A percentile compares a stretch with the other conserved stretches of the same genome.
phyloP scores from a whole-genome alignment of 2,888 invertebrate species.

The Hirtodrosophila cameraria region DNA sequence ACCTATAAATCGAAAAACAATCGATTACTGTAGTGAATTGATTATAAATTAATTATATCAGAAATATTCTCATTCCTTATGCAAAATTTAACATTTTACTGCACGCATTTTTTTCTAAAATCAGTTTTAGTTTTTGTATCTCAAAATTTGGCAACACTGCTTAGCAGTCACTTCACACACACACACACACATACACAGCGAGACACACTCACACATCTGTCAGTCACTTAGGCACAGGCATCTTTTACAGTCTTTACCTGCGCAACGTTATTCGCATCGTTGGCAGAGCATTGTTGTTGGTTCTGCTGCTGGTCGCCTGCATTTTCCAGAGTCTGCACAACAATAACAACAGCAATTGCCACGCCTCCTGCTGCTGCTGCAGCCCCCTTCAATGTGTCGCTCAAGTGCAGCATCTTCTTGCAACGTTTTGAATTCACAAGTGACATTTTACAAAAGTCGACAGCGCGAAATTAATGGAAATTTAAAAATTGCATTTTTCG shows the following conservation, averaged over 20 bases:
- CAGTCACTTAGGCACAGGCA: conserved; percentile 64
- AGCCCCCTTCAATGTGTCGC: conserved; percentile 11
- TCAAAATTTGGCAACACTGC: no score
- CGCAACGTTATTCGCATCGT: conserved; percentile 50
- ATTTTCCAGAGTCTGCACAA: conserved; percentile 37
- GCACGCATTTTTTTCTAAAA: no score
- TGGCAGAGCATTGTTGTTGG: conserved; percentile 49
- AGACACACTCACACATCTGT: conserved; percentile 39
- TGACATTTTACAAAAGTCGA: conserved; percentile 74
- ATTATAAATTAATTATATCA: no score
- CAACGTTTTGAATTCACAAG: conserved; percentile 61
- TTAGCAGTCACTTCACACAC: conserved; percentile 14
- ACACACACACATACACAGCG: conserved; percentile 13
- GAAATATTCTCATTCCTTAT: no score
- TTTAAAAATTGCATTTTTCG: conserved; percentile 76
- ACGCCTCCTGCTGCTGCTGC: conserved; percentile 15
- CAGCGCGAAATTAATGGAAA: conserved; percentile 77
- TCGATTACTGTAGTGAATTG: no score
- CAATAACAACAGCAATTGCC: conserved; percentile 28
- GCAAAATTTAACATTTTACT: no score
- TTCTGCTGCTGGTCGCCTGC: conserved; percentile 29
- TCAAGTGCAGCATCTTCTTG: conserved; percentile 20
- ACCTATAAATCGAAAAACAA: no score
- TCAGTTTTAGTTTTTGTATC: no score
- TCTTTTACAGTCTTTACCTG: conserved; percentile 35